phyloP scores from a whole-genome alignment of 2,113 vertebrate species.

The Phalacrocorax pelagicus region DNA sequence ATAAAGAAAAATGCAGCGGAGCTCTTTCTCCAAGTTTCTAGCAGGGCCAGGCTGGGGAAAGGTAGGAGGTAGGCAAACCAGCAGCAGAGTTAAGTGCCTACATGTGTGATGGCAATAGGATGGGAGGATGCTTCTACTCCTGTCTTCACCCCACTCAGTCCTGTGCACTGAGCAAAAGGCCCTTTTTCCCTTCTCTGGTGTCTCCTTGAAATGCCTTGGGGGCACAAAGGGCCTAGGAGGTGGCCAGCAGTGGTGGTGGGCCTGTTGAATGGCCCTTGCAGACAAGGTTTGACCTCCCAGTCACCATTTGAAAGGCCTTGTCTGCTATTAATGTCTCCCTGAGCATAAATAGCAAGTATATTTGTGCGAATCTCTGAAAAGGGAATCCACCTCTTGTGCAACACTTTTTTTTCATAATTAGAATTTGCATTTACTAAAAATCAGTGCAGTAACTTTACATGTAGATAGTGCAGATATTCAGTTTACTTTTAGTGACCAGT shows the following conservation, averaged over 20 bases:
- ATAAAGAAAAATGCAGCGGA: slow-evolving; percentile 34
- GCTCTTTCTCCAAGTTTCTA: neutral
- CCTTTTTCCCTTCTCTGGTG: neutral
- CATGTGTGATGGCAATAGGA: neutral
- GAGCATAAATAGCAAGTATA: slow-evolving; percentile 21
- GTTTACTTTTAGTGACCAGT: slow-evolving; percentile 64
- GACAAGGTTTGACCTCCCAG: neutral
- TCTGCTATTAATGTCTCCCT: slow-evolving; percentile 28
- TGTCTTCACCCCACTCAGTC: neutral
- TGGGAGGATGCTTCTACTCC: neutral
- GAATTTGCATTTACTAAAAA: slow-evolving; percentile 61
- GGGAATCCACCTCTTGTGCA: slow-evolving; percentile 55
- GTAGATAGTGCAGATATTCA: slow-evolving; percentile 65
- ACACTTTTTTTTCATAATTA: slow-evolving; percentile 55
- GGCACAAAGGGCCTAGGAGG: neutral
- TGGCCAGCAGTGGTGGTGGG: neutral
- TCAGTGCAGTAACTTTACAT: slow-evolving; percentile 73
- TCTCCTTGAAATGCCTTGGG: neutral
- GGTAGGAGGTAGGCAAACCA: neutral
- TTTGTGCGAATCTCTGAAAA: slow-evolving; percentile 57
- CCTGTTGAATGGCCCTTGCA: neutral
- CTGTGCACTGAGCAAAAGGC: neutral
- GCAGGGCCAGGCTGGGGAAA: neutral
- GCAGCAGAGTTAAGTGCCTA: neutral
- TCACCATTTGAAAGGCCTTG: neutral